Base-by-base conservation (phyloP, 2,797 vertebrate genomes). In the Hippoglossus hippoglossus region DNA sequence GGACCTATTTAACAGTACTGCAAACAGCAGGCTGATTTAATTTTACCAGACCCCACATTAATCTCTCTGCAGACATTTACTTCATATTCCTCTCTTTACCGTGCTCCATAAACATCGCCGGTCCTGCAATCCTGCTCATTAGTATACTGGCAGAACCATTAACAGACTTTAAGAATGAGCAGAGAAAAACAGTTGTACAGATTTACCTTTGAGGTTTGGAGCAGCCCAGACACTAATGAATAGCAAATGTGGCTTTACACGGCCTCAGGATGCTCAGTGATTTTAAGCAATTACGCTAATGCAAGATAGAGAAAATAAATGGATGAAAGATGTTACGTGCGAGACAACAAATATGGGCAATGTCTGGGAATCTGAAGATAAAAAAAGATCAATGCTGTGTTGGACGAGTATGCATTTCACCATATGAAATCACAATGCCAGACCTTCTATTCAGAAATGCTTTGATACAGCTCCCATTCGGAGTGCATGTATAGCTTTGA, bases 81-180 rank as follows among this genome's bases (percentile, higher is more conserved):
- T 67, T 69, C 47, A 69, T 75, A 46, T 69, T 80, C 41, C n/a
- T 57, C 68, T 71, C 65, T 52, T 65, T 77, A 55, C 19, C 15
- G 15, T 64, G 22, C 47, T 74, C 52, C 47, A 66, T 79, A 86
- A 87, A 90, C 71, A 78, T 67, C 22, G n/a, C 24, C 44, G 47
- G 82, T 88, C 69, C 68, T 77, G 28, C 26, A 68, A 66, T 70
- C 66, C 68, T 79, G 73, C 76, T 89, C 86, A 82, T 92, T 90
- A 83, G 81, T 80, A 83, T 81, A 83, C 73, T 81, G 73, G 82
- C 75, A 75, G 83, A 79, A 80, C 51, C 74, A 86, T 81, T 78
- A 79, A 67, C 50, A 72, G 41, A 75, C 62, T 77, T 31, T 76
- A 71, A 85, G 69, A 82, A 72, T 59, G 55, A 85, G 59, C 67